These are phyloP conservation scores for Vulpes ferrilata DNA, from an alignment of 2,113 vertebrate genomes.

Conservation along the genomic window DNA sequence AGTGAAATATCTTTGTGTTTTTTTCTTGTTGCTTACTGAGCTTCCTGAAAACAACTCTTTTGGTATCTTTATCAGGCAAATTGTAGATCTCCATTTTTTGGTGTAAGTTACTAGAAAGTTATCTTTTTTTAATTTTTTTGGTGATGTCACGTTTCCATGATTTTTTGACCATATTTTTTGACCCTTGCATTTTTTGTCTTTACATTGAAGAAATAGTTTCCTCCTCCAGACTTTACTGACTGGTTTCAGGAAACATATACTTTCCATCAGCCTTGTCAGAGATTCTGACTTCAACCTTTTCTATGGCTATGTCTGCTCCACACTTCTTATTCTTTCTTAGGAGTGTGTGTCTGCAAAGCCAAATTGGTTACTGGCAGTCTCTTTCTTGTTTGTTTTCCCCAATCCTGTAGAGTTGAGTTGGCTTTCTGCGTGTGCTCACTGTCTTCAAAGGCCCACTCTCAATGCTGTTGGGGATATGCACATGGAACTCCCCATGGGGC, in stretches of 20 bases:
- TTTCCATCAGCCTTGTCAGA: not conserved
- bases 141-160: not conserved
- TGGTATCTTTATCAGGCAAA: not conserved
- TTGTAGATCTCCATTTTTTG: not conserved
- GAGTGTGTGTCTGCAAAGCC: not conserved
- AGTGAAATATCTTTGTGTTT: not conserved
- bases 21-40: not conserved
- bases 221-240: not conserved
- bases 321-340: not conserved
- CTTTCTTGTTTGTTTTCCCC: not conserved
- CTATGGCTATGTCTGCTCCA: not conserved
- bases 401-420: not conserved
- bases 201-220: not conserved
- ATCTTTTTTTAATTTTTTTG: not conserved
- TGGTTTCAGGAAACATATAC: not conserved
- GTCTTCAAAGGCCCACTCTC: not conserved
- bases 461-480: not conserved
- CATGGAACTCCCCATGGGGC: not conserved
- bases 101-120: not conserved
- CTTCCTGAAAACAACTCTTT: not conserved
- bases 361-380: not conserved
- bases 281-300: not conserved
- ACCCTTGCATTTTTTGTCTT: not conserved
- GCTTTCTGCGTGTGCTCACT: not conserved
- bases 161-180: not conserved